Base-by-base conservation (phyloP, 2,797 vertebrate genomes). In the Odontamblyopus rebecca region DNA sequence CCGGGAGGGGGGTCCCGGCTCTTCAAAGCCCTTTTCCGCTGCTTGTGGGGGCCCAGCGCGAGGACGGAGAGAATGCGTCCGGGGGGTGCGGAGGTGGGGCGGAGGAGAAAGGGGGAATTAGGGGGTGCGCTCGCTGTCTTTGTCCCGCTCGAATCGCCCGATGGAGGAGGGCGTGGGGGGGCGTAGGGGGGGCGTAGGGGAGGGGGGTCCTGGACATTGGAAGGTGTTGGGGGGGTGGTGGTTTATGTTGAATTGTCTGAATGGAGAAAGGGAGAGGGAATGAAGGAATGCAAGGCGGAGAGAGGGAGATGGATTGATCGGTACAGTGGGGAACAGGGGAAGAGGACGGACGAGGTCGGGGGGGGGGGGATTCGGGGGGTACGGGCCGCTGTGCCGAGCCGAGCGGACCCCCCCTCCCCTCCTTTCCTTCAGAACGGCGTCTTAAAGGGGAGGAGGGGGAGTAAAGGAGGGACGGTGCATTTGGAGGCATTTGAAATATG, bases 61-160 rank as follows among this genome's bases (percentile, higher is more conserved):
- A 89, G 80, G 86, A 89, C 75, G 86, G 51, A 53, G 88, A 90
- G 88, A 90, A 88, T 86, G 86, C 84, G 78, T 83, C 80, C 86
- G 82, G 88, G 79, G 73, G 77, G 4, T 89, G 93, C 89, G 93
- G 92, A 72, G 76, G 87, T 63, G 81, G 80, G 73, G 76, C 77
- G 85, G 69, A 81, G 90, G 87, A 91, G 89, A 90, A 91, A 88
- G 86, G 85, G 89, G 91, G 89, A 87, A 91, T 92, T 91, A 91
- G 88, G 90, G 90, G 89, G 95, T 96, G 94, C 88, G 85, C 93
- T 91, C 82, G 26, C 32, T 38, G 30, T 95, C 93, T 96, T 98
- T 98, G 96, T 98, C 93, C 93, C 9, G 12, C 57, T 30, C 27
- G 27, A 60, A 60, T 60, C 57, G 29, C 13, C 57, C 57, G 18